Evolutionary conservation across 92 coral and sea anemone species (phyloP), one percentile per base, ranked within the genome.

Genomic region (Scolanthus callimorphus): DNA sequence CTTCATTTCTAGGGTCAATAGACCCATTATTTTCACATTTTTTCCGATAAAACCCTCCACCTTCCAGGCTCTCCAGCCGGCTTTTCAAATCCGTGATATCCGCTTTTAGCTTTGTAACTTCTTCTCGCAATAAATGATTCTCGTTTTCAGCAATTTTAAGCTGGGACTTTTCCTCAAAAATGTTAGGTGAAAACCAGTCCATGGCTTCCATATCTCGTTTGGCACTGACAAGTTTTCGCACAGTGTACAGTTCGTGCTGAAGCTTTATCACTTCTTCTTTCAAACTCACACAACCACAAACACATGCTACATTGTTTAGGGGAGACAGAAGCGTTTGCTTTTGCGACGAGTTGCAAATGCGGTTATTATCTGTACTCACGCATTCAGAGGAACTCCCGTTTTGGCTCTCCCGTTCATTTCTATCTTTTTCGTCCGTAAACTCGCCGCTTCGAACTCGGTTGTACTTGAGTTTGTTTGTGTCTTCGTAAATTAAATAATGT

Each of bases 151-250:
- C 6, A 6, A 9, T 21, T 46, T 4, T 10, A 4, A 46, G 19
- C 23, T 46, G 8, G 52, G 52, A 20, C 22, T 46, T 46, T 46
- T 11, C 52, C 23, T 46, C 52, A 19, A 46, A 46, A 46, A 46
- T 46, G 22, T 46, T 46, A 4, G 52, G 52, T 4, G 52, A 46
- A 46, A 46, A 46, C 52, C 52, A 46, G 23, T 46, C 52, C 52
- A 46, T 46, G 11, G 52, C 52, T 19, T 46, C 52, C 52, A 46
- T 46, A 20, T 46, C 52, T 21, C 52, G 11, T 21, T 46, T 46
- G 17, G 52, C 8, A 21, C 52, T 46, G 23, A 46, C 52, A 19
- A 46, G 12, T 20, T 20, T 46, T 46, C 52, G 11, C 23, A 46
- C 4, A 9, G 52, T 46, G 17, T 6, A 11, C 8, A 46, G 4